Percentiles rank a stretch among this genome's conserved stretches.
phyloP scores from a whole-genome alignment of 2,888 invertebrate species.

The Ophioninae sp. region DNA sequence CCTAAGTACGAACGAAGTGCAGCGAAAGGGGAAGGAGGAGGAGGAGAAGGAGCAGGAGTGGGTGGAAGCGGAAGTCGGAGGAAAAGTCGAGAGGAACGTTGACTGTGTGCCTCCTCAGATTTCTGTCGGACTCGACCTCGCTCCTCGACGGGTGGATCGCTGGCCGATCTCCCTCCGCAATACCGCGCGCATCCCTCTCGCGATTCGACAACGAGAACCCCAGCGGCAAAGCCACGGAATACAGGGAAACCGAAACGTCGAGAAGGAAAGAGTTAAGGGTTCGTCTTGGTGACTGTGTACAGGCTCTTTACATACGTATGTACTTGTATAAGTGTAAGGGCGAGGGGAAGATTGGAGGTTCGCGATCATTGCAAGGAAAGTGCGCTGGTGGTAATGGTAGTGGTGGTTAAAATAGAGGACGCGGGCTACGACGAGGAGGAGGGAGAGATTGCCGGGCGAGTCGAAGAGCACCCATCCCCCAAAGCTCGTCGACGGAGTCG shows the following conservation, averaged over 20 bases:
- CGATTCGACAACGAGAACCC: conserved; percentile 40
- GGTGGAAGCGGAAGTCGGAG: conserved; percentile 10
- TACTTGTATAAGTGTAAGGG: conserved; percentile 3
- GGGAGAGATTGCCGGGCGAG: conserved; percentile 61
- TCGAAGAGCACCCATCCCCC: conserved; percentile 62
- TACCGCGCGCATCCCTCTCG: conserved; percentile 34
- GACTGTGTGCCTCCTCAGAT: conserved; percentile 68
- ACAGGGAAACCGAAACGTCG: conserved; percentile 71
- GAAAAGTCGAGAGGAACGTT: conserved; percentile 38
- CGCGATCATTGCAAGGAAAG: conserved; percentile 59
- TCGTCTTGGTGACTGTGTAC: conserved; percentile 71
- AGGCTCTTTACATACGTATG: neutral
- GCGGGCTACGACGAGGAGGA: conserved; percentile 47
- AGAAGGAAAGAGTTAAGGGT: conserved; percentile 78
- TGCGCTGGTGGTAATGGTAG: conserved; percentile 55
- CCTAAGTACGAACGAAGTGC: conserved; percentile 18
- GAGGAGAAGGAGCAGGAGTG: conserved; percentile 33
- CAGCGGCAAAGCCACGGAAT: conserved; percentile 57
- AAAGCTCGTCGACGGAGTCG: conserved; percentile 61
- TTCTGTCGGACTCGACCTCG: conserved; percentile 71
- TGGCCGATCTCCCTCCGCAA: conserved; percentile 22
- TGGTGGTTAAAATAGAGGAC: conserved; percentile 64
- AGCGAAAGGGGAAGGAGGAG: conserved; percentile 59
- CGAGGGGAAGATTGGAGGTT: conserved; percentile 55
- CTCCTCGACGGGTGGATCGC: conserved; percentile 29